Conservation (phyloP, 2,888 invertebrate genomes). For the Platycheirus rosarum region DNA sequence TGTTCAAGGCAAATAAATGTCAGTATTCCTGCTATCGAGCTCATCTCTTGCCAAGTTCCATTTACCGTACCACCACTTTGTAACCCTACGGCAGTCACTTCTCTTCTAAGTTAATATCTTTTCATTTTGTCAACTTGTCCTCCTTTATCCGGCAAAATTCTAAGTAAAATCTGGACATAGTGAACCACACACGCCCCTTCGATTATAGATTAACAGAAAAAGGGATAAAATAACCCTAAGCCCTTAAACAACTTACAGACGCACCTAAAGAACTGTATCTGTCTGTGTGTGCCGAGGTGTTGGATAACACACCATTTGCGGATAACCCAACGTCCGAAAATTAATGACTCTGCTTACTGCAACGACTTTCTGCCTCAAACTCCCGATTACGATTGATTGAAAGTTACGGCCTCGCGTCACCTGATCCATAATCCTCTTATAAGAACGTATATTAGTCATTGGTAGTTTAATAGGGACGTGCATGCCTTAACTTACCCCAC, state of each 20-base stretch:
- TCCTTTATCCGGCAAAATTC: too few relatives aligned
- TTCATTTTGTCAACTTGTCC: too few relatives aligned
- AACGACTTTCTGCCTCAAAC: slow-evolving; percentile 33
- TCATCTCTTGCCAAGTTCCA: too few relatives aligned
- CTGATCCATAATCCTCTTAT: slow-evolving; percentile 70
- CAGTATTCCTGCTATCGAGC: too few relatives aligned
- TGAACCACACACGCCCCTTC: too few relatives aligned
- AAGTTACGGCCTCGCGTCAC: slow-evolving; percentile 69
- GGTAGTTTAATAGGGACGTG: background rate
- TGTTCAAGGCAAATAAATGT: too few relatives aligned
- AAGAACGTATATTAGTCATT: slow-evolving; percentile 51
- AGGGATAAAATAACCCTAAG: slow-evolving; percentile 44
- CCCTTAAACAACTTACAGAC: slow-evolving; percentile 29
- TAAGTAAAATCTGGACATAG: background rate
- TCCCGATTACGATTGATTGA: slow-evolving; percentile 61
- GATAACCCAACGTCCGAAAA: slow-evolving; percentile 18
- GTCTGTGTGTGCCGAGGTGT: slow-evolving; percentile 44
- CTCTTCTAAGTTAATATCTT: too few relatives aligned
- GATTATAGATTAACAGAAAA: slow-evolving; percentile 40
- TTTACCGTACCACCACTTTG: too few relatives aligned
- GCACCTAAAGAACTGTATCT: slow-evolving; percentile 3
- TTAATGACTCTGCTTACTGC: slow-evolving; percentile 28
- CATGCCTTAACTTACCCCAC: background rate
- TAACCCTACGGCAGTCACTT: too few relatives aligned
- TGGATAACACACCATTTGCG: slow-evolving; percentile 53